Conservation (phyloP, 2,888 invertebrate species). For the Anagyrus pseudococci region DNA sequence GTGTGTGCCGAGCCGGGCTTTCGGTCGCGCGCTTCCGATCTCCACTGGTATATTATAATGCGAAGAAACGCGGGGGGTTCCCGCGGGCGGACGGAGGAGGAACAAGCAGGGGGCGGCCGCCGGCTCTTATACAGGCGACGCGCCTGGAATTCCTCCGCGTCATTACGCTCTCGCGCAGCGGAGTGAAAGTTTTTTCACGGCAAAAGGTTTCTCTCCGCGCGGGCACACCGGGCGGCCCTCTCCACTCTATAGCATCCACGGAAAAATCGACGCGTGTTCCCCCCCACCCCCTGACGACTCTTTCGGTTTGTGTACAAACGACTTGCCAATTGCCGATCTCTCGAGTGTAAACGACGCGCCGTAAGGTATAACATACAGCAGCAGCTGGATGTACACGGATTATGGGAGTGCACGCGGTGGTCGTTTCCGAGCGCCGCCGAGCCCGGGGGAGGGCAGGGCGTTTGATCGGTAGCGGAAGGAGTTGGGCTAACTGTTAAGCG, state of each 20-base stretch:
- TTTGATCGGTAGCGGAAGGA: slow-evolving; percentile 36
- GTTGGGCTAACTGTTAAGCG: slow-evolving; percentile 30
- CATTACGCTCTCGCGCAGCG: slow-evolving; percentile 1
- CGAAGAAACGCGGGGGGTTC: too few species aligned
- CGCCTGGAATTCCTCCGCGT: slow-evolving; percentile 8
- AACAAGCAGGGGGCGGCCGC: too few species aligned
- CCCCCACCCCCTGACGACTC: too few species aligned
- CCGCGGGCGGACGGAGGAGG: too few species aligned
- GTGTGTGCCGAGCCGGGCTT: too few species aligned
- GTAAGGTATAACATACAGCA: too few species aligned
- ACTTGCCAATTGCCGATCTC: too few species aligned
- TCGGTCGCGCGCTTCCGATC: too few species aligned
- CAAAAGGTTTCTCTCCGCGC: slow-evolving; percentile 4
- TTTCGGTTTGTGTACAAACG: too few species aligned
- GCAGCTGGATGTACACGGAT: background rate
- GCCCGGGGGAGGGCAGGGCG: background rate
- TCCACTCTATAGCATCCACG: too few species aligned
- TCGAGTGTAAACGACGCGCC: background rate
- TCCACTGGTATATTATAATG: too few species aligned
- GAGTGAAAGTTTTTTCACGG: slow-evolving; percentile 28
- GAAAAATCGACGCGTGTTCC: background rate
- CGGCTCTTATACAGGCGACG: background rate
- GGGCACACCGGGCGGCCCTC: too few species aligned
- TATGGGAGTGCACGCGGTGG: background rate
- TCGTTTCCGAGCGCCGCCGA: background rate